phyloP scores from a whole-genome alignment of 2,113 vertebrate genomes.

The Cromileptes altivelis region DNA sequence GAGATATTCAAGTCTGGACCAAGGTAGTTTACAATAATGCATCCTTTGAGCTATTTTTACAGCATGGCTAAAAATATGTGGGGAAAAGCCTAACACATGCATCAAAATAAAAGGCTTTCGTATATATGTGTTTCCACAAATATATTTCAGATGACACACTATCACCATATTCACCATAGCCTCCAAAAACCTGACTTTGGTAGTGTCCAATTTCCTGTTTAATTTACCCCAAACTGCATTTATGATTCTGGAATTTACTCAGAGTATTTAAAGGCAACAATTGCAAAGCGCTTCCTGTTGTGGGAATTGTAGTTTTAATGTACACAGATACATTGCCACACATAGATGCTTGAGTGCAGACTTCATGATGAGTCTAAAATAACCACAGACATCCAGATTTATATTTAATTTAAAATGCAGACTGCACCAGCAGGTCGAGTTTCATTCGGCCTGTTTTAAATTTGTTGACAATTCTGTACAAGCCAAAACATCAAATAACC shows the following conservation, averaged over 20 bases:
- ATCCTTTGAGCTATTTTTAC: not conserved
- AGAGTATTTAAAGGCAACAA: constrained; percentile 18
- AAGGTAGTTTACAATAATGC: too few species aligned
- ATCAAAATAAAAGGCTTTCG: not conserved
- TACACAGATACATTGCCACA: not conserved
- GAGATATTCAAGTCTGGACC: too few species aligned
- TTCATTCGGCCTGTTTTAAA: not conserved
- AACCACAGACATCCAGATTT: constrained; percentile 30
- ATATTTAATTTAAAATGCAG: constrained; percentile 23
- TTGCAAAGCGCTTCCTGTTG: not conserved
- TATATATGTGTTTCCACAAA: not conserved
- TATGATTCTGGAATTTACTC: not conserved
- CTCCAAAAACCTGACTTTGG: not conserved
- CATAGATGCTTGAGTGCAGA: not conserved
- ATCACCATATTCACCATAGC: not conserved
- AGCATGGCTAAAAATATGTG: not conserved
- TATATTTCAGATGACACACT: not conserved
- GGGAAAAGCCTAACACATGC: not conserved
- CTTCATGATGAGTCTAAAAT: constrained; percentile 25
- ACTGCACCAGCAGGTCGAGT: not conserved
- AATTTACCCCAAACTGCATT: not conserved
- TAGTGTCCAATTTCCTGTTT: not conserved
- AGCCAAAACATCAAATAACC: not conserved
- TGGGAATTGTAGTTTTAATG: constrained; percentile 44
- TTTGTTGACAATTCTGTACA: not conserved